Conservation (phyloP, 1,140 invertebrate genomes). For the Notospermus geniculatus region DNA sequence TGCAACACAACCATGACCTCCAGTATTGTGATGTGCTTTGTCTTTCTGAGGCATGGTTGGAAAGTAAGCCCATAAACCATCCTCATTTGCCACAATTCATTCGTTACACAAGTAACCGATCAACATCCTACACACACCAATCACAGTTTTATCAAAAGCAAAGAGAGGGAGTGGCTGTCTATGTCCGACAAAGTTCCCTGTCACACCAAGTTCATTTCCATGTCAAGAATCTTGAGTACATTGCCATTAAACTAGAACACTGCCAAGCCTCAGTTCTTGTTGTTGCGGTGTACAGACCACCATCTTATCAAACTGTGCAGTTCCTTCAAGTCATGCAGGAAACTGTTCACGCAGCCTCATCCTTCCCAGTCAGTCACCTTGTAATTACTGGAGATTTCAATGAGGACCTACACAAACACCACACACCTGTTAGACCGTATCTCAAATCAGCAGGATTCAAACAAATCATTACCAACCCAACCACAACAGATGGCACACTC, state of each 20-base stretch:
- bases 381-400: conserved; percentile 19
- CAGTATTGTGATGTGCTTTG: no score
- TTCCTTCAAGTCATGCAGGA: background rate
- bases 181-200: background rate
- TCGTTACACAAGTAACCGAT: conserved; percentile 6
- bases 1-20: no score
- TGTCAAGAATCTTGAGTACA: background rate
- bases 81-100: background rate
- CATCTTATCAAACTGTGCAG: background rate
- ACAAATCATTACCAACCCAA: conserved; percentile 7
- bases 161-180: no score
- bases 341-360: no score
- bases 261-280: background rate
- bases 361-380: no score
- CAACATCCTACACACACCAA: background rate
- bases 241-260: background rate
- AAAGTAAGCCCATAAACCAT: background rate
- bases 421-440: background rate
- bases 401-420: background rate
- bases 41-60: conserved; percentile 12
- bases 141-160: background rate
- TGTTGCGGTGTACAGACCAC: conserved; percentile 13
- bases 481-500: conserved; percentile 9
- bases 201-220: background rate
- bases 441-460: conserved; percentile 1